phyloP scores from a whole-genome alignment of 2,113 vertebrate species.

The Circaetus gallicus region DNA sequence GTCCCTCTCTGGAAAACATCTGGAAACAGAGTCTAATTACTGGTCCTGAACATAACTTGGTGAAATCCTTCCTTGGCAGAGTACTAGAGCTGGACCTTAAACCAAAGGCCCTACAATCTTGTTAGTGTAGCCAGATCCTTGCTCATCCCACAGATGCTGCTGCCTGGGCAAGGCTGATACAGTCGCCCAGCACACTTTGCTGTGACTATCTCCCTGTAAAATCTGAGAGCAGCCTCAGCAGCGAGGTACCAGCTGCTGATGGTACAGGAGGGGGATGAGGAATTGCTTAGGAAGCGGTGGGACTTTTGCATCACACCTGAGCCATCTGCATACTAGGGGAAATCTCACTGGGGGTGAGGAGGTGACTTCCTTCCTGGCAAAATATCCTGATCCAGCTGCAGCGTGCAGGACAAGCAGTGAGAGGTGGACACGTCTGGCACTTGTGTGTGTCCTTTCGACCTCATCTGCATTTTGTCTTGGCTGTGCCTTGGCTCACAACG shows the following conservation, averaged over 20 bases:
- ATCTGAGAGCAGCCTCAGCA: not conserved
- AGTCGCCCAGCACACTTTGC: not conserved
- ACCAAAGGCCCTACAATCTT: not conserved
- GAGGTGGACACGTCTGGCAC: not conserved
- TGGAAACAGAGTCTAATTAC: not conserved
- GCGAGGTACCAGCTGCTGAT: not conserved
- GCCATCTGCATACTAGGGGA: not conserved
- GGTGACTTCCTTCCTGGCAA: not conserved
- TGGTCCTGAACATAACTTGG: not conserved
- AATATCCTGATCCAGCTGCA: not conserved
- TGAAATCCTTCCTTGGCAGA: not conserved
- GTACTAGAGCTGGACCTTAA: not conserved
- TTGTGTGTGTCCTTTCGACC: not conserved
- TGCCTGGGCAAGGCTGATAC: not conserved
- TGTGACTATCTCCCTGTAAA: not conserved
- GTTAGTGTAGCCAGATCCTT: not conserved
- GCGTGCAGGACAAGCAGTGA: accelerated
- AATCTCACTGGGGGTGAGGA: not conserved
- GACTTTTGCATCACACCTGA: not conserved
- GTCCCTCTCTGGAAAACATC: not conserved
- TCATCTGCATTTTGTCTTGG: not conserved
- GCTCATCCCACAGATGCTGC: not conserved
- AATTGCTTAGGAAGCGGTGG: not conserved
- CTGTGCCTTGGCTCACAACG: not conserved
- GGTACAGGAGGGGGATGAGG: not conserved